Conservation (phyloP, 2,888 invertebrate species). For the Dicycla oo region DNA sequence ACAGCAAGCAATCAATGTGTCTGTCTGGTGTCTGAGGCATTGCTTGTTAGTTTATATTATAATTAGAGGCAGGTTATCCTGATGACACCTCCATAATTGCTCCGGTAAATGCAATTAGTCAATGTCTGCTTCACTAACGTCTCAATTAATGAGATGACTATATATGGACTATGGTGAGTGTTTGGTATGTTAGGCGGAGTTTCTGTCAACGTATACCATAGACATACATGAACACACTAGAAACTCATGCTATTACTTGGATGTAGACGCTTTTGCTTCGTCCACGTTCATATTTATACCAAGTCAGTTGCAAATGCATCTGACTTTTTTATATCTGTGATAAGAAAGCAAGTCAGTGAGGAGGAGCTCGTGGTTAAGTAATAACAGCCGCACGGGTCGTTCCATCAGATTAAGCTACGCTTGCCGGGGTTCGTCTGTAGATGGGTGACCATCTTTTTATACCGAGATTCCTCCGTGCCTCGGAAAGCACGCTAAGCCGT, state of each 20-base stretch:
- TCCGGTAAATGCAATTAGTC: slow-evolving; percentile 16
- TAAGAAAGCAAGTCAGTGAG: too few relatives aligned
- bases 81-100: slow-evolving; percentile 1
- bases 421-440: too few relatives aligned
- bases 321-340: neutral
- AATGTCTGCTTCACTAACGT: neutral
- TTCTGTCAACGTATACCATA: neutral
- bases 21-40: neutral
- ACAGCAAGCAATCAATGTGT: neutral
- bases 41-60: neutral
- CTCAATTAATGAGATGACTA: slow-evolving; percentile 3
- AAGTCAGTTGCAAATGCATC: too few relatives aligned
- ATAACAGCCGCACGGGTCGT: too few relatives aligned
- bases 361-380: too few relatives aligned
- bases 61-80: neutral
- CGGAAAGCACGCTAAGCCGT: too few relatives aligned
- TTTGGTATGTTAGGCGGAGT: too few relatives aligned
- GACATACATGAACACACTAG: neutral
- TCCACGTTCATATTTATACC: neutral
- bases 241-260: neutral
- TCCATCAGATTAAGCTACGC: too few relatives aligned
- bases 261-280: too few relatives aligned
- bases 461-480: too few relatives aligned
- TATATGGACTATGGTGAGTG: neutral
- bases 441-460: too few relatives aligned